Evolutionary conservation across 2,113 vertebrate species (phyloP).

Genomic region (Actinemys pallida): DNA sequence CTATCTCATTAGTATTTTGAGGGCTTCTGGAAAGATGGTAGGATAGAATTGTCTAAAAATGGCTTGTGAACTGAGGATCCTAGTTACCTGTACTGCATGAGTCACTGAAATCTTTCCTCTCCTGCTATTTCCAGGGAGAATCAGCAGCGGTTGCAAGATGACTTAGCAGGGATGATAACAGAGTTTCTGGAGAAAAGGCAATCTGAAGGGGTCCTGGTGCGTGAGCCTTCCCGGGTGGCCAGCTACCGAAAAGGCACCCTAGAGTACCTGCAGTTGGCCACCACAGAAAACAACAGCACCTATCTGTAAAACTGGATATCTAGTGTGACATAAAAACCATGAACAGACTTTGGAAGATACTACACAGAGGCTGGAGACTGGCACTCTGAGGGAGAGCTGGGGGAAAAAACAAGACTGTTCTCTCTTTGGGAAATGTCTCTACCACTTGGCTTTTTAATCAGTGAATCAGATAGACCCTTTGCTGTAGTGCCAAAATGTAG

Average conservation of each 20-base stretch:
- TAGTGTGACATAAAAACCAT: background rate
- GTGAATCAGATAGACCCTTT: background rate
- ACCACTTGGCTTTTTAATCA: background rate
- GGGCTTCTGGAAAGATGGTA: background rate
- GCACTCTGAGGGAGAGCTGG: background rate
- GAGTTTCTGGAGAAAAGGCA: slow-evolving; percentile 85
- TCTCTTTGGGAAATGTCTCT: background rate
- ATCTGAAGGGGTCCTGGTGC: slow-evolving; percentile 64
- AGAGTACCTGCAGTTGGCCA: slow-evolving; percentile 93
- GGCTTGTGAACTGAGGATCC: background rate
- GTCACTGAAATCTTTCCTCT: background rate
- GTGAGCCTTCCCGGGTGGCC: slow-evolving; percentile 67
- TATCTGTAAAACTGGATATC: slow-evolving; percentile 79
- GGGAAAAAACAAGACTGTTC: background rate
- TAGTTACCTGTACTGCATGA: background rate
- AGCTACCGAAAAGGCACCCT: slow-evolving; percentile 81
- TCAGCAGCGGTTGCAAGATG: slow-evolving; percentile 92
- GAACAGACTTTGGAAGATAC: background rate
- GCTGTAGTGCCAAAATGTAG: background rate
- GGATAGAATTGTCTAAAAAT: background rate
- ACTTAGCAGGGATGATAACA: slow-evolving; percentile 92
- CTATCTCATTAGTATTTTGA: background rate
- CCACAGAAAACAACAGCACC: slow-evolving; percentile 82
- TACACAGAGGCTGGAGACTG: background rate
- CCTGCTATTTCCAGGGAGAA: slow-evolving; percentile 86